phyloP scores from a whole-genome alignment of 2,888 invertebrate genomes.

The Sacculina carcini region DNA sequence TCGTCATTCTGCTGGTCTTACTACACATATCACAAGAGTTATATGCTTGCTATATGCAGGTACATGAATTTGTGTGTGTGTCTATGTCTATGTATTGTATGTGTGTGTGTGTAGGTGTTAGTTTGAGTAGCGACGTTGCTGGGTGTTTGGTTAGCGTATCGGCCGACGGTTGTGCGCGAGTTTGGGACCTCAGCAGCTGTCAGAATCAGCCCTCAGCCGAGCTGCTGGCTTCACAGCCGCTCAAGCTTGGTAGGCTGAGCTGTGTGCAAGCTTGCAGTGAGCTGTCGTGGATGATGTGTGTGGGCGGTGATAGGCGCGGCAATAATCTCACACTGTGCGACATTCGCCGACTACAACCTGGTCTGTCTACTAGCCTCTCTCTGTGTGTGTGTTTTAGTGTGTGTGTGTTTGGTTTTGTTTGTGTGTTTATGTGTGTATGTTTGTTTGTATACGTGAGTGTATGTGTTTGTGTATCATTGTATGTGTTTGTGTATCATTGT shows the following conservation, averaged over 20 bases:
- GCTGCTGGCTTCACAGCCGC: slow-evolving; percentile 26
- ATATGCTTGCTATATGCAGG: too few species aligned
- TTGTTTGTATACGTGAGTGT: too few species aligned
- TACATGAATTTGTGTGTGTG: background rate
- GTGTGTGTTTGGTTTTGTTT: too few species aligned
- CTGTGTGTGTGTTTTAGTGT: too few species aligned
- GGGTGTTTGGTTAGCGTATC: slow-evolving; percentile 10
- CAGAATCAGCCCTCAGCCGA: slow-evolving; percentile 17
- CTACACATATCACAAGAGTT: too few species aligned
- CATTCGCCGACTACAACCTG: too few species aligned
- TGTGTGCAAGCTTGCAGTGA: slow-evolving; percentile 53
- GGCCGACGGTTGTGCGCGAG: slow-evolving; percentile 46
- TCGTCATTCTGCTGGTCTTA: too few species aligned
- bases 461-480: too few species aligned
- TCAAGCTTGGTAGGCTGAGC: slow-evolving; percentile 29
- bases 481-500: too few species aligned
- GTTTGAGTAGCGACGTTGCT: background rate
- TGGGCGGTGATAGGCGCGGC: slow-evolving; percentile 73
- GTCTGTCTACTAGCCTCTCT: too few species aligned
- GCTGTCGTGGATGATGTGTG: slow-evolving; percentile 45
- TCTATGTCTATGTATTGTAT: background rate
- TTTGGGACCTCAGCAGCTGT: slow-evolving; percentile 38
- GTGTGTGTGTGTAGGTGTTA: background rate
- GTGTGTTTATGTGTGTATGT: too few species aligned
- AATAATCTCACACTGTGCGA: too few species aligned